Evolutionary conservation across 2,888 invertebrate species (phyloP), one percentile per base, ranked within the genome.

Genomic region (Fabriciana adippe): DNA sequence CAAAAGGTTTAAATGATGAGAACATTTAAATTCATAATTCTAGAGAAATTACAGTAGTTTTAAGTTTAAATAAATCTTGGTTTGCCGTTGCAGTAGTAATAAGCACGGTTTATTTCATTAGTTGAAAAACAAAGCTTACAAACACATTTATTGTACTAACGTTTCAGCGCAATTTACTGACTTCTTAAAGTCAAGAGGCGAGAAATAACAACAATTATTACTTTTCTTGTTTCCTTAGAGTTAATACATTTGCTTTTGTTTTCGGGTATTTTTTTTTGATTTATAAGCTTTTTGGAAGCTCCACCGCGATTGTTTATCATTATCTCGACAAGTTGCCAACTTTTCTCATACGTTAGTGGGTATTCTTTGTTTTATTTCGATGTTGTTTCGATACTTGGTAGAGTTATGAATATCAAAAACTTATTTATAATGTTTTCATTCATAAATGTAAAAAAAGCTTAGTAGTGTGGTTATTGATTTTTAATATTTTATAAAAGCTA

Each of bases 341-440:
- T 87, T 83, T 75, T 72, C 77, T 81, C 79, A 84, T 84, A 80
- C 78, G 79, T 81, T 80, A 75, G 73, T 74, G 55, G 59, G 54
- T 50, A 51, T 55, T 60, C 51, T 57, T 50, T 67, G 60, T 56
- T 55, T 64, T 59, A 18, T 69, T 66, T 60, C 55, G 48, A 61
- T 53, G 54, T 66, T 59, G 69, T 67, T 64, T 69, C 55, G 64
- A 41, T 41, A 41, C 16, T 48, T 13, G 61, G 68, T 66, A 55
- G 55, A 53, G 59, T 55, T 64, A 66, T 68, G 66, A 62, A 68
- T 64, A 57, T 41, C 5, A 50, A n/a, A 15, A 5, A 50, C n/a
- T n/a, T n/a, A 26, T 26, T 26, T 26, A 4, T 26, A 26, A 0
- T 26, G 26, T 26, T 26, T 26, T 26, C 26, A 26, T 26, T 26